Evolutionary conservation across 2,888 invertebrate species (phyloP).

Genomic region (Xanthorhoe spadicearia): DNA sequence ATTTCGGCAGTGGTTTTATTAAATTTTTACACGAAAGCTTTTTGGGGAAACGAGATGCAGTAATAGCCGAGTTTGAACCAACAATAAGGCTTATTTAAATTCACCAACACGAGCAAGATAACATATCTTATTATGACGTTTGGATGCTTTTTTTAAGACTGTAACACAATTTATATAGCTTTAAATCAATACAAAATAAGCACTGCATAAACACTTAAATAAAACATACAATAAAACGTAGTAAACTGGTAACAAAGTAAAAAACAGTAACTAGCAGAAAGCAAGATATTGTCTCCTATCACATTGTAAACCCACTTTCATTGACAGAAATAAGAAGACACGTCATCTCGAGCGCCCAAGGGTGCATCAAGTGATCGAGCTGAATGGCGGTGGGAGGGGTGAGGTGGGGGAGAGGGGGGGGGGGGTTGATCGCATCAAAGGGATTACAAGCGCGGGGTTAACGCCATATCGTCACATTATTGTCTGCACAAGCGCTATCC

Average conservation of each 20-base stretch:
- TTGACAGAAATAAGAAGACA: conserved; percentile 2
- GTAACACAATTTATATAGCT: neutral
- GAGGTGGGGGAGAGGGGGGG: conserved; percentile 4
- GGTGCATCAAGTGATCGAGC: conserved; percentile 37
- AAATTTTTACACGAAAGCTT: conserved; percentile 11
- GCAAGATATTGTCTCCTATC: no score
- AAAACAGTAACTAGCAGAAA: no score
- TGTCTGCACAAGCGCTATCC: conserved; percentile 27
- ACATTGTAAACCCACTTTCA: neutral
- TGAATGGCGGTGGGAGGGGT: conserved; percentile 26
- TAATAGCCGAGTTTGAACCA: conserved; percentile 14
- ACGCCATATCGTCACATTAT: conserved; percentile 37
- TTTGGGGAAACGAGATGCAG: conserved; percentile 19
- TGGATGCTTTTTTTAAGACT: neutral
- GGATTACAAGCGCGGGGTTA: conserved; percentile 35
- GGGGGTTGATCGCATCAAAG: conserved; percentile 34
- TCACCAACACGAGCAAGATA: neutral
- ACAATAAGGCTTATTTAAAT: conserved; percentile 12
- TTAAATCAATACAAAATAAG: neutral
- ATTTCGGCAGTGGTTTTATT: conserved; percentile 24
- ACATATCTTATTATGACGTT: neutral
- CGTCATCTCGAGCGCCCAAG: conserved; percentile 6
- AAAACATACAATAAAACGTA: neutral
- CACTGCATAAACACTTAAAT: neutral
- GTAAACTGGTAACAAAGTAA: no score